Base-by-base conservation (phyloP, 2,888 invertebrate genomes). In the Spicauda simplicius region DNA sequence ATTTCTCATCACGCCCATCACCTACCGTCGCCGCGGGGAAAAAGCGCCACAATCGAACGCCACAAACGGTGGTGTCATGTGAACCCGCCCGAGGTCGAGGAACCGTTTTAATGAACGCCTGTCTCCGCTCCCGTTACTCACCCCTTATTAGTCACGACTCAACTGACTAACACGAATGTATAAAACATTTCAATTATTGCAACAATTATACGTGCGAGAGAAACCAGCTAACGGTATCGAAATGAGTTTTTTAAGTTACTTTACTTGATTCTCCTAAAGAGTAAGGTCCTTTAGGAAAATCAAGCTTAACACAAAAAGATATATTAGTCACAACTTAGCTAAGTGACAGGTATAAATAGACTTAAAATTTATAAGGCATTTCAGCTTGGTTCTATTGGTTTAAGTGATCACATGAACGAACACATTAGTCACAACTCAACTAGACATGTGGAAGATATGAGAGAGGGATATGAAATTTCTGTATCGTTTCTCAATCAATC, bases 31-130 rank as follows among this genome's bases (percentile, higher is more conserved):
- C 5, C 41, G 53, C 19, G 61, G 67, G 56, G 50, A 62, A 67
- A 67, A 67, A 67, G 41, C 55, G 41, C 56, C 67, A 62, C 61
- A 67, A 67, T 67, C 48, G 60, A 48, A 41, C 33, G 7, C 50
- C 20, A 12, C 55, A 25, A 52, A 67, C 52, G 52, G 56, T 14
- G 48, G 60, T 48, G 16, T 52, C 61, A 52, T 67, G 67, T 62
- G 67, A 67, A 67, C 67, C n/a, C 45, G 64, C 56, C 50, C 55
- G 67, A 67, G 67, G 57, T 67, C 67, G 61, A 56, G 56, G 52
- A 57, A 67, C 67, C 61, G 67, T 67, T 67, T 62, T 62, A 67
- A 67, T 62, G 67, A 67, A 56, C 57, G 61, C 55, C 56, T 30
- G 58, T 55, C 60, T 50, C 12, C 50, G 19, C 50, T 67, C 55